Evolutionary conservation across 2,888 invertebrate species (phyloP), one percentile per base, ranked within the genome.

Genomic region (Synanthedon andrenaeformis): DNA sequence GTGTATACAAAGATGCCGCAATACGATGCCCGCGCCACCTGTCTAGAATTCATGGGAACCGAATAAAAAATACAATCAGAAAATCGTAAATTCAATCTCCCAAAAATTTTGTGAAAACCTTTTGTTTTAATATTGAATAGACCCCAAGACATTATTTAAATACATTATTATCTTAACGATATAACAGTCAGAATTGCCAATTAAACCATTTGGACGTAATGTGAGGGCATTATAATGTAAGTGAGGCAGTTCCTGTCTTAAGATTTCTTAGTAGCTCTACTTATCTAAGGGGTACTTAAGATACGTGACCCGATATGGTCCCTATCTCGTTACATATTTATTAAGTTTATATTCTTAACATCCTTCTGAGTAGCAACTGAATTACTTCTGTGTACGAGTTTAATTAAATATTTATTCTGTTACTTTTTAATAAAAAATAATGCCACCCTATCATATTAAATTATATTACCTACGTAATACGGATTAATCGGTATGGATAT

Each of bases 41-140:
- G 86, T 79, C 79, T 72, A 75, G 76, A 77, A 81, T 82, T 78
- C 83, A 82, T 83, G 84, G 79, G 84, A 85, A 83, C 74, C 71
- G 8, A 45, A 14, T n/a, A 45, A 66, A 45, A 45, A 45, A 45
- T 45, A 13, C 6, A 45, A 35, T 35, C 35, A 10, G 8, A 10
- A 35, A 45, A 45, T 3, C 14, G 14, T 14, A 13, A 13, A 45
- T 45, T 13, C 45, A 45, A 45, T 45, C 45, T 35, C 35, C 6
- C 35, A 35, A 35, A 35, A 35, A 35, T 35, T 35, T 35, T 10
- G 35, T 35, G 35, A 35, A 35, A 35, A 8, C 35, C 35, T 35
- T 35, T 35, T 35, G 35, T 35, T 35, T 35, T 6, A 10, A 35
- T 10, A 10, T 10, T 10, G 35, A 35, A 10, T 35, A 3, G 23